These are phyloP conservation scores for Pelobates cultripes DNA, from an alignment of 2,797 vertebrate genomes.

Conservation along the genomic window DNA sequence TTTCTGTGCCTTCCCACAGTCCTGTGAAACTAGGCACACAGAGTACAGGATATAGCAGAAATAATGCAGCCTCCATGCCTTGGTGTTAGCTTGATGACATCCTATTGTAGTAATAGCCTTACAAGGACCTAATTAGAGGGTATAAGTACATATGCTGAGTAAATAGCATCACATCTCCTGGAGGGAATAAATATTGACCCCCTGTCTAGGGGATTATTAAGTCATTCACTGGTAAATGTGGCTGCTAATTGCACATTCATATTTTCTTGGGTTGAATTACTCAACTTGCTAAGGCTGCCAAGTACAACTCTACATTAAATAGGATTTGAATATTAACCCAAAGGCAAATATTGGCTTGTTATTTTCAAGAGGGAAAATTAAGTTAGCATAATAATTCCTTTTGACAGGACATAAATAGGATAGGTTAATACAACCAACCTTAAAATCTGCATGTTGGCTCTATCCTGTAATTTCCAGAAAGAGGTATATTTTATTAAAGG, in stretches of 20 bases:
- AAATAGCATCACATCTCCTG: slow-evolving; percentile 55
- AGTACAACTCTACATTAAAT: slow-evolving; percentile 54
- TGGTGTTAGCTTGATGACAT: slow-evolving; percentile 43
- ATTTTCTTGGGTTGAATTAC: slow-evolving; percentile 48
- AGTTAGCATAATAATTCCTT: slow-evolving; percentile 50
- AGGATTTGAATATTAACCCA: slow-evolving; percentile 56
- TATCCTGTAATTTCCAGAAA: slow-evolving; percentile 7
- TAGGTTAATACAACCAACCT: slow-evolving; percentile 33
- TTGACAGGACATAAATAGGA: slow-evolving; percentile 43
- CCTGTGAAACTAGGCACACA: not conserved
- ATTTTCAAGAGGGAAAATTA: slow-evolving; percentile 48
- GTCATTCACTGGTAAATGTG: slow-evolving; percentile 50
- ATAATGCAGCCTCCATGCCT: slow-evolving; percentile 19
- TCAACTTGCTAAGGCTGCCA: slow-evolving; percentile 33
- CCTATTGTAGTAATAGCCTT: slow-evolving; percentile 52
- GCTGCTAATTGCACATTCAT: slow-evolving; percentile 56
- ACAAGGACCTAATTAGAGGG: slow-evolving; percentile 55
- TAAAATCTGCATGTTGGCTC: slow-evolving; percentile 4
- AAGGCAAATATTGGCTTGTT: slow-evolving; percentile 52
- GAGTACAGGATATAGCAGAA: slow-evolving; percentile 17
- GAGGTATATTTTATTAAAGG: not conserved
- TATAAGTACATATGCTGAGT: slow-evolving; percentile 55
- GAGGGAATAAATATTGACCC: slow-evolving; percentile 53
- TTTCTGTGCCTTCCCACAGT: not conserved
- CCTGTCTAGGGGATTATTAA: slow-evolving; percentile 48